These are phyloP conservation scores for Clytia hemisphaerica DNA, from an alignment of 30 jellyfish, hydroid and myxozoan genomes.

Conservation along the genomic window DNA sequence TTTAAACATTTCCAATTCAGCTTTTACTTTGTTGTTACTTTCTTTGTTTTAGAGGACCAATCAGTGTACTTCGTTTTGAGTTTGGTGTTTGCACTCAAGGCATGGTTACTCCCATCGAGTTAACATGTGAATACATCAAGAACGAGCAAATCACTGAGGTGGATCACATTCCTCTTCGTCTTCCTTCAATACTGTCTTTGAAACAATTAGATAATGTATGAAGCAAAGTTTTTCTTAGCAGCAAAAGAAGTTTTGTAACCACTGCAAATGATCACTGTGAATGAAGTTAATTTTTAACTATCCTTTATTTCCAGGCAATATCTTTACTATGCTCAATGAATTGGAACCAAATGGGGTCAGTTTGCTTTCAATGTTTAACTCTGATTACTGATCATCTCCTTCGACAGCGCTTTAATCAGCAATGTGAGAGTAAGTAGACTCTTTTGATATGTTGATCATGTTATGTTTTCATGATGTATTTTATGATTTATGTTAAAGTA, in stretches of 20 bases:
- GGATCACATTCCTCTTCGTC: background rate
- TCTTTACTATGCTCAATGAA: conserved; percentile 63
- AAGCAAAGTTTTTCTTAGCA: too few relatives aligned
- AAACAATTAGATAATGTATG: too few relatives aligned
- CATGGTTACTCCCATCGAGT: conserved; percentile 67
- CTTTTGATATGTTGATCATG: background rate
- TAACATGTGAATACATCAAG: conserved; percentile 60
- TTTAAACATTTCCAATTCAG: background rate
- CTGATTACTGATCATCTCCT: conserved; percentile 61
- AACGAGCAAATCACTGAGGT: conserved; percentile 49
- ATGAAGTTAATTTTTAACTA: background rate
- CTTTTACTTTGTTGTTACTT: background rate
- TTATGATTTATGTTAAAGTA: too few relatives aligned
- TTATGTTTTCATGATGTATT: too few relatives aligned
- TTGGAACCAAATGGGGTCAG: conserved; percentile 71
- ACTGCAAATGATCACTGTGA: background rate
- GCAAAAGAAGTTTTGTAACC: background rate
- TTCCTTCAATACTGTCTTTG: too few relatives aligned
- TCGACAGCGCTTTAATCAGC: conserved; percentile 46
- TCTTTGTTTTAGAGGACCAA: conserved; percentile 52
- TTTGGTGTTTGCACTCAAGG: conserved; percentile 77
- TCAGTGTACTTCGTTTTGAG: conserved; percentile 52
- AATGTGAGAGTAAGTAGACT: conserved; percentile 69
- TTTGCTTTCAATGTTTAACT: conserved; percentile 77
- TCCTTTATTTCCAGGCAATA: conserved; percentile 92